phyloP scores from a whole-genome alignment of 2,113 vertebrate genomes.

The Corydoras sp. region DNA sequence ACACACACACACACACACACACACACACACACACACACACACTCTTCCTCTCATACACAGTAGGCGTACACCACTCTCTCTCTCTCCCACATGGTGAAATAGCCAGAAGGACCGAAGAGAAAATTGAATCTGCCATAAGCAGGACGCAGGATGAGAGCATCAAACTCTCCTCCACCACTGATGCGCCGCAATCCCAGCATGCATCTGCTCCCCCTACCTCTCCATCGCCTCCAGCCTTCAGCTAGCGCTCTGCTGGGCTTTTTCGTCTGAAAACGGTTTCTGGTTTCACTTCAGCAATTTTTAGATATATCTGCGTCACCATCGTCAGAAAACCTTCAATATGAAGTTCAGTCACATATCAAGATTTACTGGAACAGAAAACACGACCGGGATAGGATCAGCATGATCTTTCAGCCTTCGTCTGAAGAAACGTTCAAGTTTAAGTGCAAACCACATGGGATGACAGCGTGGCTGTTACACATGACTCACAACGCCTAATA shows the following conservation, averaged over 20 bases:
- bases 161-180: constrained; percentile 28
- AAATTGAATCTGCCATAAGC: constrained; percentile 38
- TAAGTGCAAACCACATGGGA: too few relatives aligned
- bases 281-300: constrained; percentile 7
- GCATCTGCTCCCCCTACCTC: constrained; percentile 31
- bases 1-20: constrained; percentile 17
- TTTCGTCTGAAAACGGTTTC: neutral
- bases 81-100: constrained; percentile 25
- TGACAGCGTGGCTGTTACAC: too few relatives aligned
- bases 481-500: too few relatives aligned
- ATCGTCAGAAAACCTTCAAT: neutral
- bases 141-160: constrained; percentile 34
- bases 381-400: too few relatives aligned
- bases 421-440: too few relatives aligned
- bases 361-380: too few relatives aligned
- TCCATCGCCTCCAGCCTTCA: constrained; percentile 24
- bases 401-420: too few relatives aligned
- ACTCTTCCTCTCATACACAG: constrained; percentile 17
- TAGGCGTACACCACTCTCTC: constrained; percentile 2
- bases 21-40: constrained; percentile 25
- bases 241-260: neutral
- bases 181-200: constrained; percentile 27
- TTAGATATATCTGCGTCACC: neutral
- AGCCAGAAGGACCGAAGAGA: constrained; percentile 33
- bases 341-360: neutral